Evolutionary conservation across 2,113 vertebrate species (phyloP).

Genomic region (Notarius quadriscutis): DNA sequence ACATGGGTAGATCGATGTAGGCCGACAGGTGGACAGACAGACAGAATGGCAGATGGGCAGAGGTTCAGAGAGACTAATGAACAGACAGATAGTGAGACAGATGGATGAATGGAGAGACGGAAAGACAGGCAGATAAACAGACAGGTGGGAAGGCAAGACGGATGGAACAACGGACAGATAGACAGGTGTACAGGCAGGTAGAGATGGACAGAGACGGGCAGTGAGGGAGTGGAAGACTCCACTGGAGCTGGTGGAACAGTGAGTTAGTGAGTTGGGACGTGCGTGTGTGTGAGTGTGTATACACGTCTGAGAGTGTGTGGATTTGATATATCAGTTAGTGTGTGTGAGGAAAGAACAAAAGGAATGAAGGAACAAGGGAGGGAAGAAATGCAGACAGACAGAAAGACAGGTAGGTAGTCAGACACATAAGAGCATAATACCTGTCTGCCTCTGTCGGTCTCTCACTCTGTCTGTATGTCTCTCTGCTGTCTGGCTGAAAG

Average conservation of each 20-base stretch:
- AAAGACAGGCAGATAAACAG: neutral
- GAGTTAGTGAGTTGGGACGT: neutral
- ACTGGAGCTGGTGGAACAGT: neutral
- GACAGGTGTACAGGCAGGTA: neutral
- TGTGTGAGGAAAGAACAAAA: constrained; percentile 6
- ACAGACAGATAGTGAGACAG: neutral
- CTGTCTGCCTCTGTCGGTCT: no score
- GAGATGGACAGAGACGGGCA: neutral
- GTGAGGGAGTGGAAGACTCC: neutral
- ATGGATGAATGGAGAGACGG: neutral
- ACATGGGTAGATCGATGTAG: neutral
- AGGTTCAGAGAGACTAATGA: neutral
- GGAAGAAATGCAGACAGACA: neutral
- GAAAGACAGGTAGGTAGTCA: neutral
- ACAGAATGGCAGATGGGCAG: neutral
- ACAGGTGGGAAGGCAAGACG: neutral
- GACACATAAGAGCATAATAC: no score
- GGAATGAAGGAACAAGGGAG: neutral
- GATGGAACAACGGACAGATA: neutral
- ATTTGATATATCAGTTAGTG: constrained; percentile 4
- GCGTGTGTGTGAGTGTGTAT: constrained; percentile 20
- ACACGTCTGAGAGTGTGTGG: neutral
- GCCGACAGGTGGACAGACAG: neutral
- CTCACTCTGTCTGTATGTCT: no score
- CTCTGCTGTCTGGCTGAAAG: neutral